Conservation (phyloP, 2,888 invertebrate genomes). For the Lepidocyrtinus sp. region DNA sequence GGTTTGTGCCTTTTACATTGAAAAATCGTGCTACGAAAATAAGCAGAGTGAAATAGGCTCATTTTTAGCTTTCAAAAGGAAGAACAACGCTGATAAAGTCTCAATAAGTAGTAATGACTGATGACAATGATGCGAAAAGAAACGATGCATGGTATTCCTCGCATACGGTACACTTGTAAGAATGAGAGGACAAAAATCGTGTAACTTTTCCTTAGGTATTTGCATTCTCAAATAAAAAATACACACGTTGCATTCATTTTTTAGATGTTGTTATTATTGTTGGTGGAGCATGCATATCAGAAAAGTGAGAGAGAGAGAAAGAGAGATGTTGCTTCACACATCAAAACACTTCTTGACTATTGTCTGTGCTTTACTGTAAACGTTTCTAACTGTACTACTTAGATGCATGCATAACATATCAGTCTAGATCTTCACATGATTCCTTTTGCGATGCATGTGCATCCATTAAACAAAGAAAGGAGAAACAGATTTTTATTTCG, state of each 20-base stretch:
- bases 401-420: not conserved
- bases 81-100: not conserved
- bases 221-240: not conserved
- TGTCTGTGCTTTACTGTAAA: not conserved
- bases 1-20: not conserved
- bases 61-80: not conserved
- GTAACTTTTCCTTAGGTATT: not conserved
- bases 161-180: not conserved
- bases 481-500: not conserved
- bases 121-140: not conserved
- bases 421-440: not conserved
- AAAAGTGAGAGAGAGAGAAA: slow-evolving; percentile 5
- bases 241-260: not conserved
- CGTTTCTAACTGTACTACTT: not conserved
- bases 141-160: not conserved
- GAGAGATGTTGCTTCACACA: slow-evolving; percentile 12
- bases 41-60: not conserved
- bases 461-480: not conserved
- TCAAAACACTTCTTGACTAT: not conserved
- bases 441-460: not conserved
- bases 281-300: not conserved
- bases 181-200: not conserved
- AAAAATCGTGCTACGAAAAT: not conserved
- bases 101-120: not conserved
- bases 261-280: not conserved